A percentile compares a stretch with the other conserved stretches of the same genome.
Evolutionary conservation across 2,888 invertebrate genomes (phyloP).

Genomic region (Shargacucullia verbasci): DNA sequence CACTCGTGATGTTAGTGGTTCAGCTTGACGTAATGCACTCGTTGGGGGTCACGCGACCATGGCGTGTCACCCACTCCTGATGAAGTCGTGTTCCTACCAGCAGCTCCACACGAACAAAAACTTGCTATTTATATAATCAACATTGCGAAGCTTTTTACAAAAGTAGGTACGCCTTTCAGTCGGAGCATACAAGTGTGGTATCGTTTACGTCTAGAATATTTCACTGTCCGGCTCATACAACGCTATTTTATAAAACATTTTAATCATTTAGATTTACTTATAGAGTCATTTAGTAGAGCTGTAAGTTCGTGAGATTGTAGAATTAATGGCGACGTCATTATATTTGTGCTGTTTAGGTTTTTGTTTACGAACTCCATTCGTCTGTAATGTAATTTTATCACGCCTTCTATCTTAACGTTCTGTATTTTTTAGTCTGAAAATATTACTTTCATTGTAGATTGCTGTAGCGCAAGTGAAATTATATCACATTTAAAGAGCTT

Average conservation of each 20-base stretch:
- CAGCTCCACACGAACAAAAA: constrained; percentile 29
- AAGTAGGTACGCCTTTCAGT: neutral
- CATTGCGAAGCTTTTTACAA: constrained; percentile 16
- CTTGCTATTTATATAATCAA: constrained; percentile 23
- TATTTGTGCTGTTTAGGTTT: constrained; percentile 29
- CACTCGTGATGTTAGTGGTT: constrained; percentile 39
- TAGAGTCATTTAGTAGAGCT: constrained; percentile 29
- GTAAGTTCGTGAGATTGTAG: constrained; percentile 45
- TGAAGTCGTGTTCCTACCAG: constrained; percentile 16
- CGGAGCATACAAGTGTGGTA: constrained; percentile 10
- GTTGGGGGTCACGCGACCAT: constrained; percentile 48
- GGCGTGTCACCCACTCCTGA: constrained; percentile 20
- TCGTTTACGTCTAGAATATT: constrained; percentile 14
- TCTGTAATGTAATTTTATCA: constrained; percentile 28
- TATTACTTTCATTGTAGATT: constrained; percentile 21
- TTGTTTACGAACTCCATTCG: constrained; percentile 31
- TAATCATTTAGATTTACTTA: constrained; percentile 27
- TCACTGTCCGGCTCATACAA: constrained; percentile 20
- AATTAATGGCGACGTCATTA: constrained; percentile 40
- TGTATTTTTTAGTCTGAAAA: constrained; percentile 20
- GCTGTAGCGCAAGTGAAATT: constrained; percentile 5
- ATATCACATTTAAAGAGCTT: neutral
- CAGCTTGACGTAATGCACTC: constrained; percentile 50
- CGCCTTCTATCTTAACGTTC: constrained; percentile 20
- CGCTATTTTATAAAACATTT: constrained; percentile 13